Evolutionary conservation across 1,140 invertebrate species (phyloP).

Genomic region (Phortica variegata): DNA sequence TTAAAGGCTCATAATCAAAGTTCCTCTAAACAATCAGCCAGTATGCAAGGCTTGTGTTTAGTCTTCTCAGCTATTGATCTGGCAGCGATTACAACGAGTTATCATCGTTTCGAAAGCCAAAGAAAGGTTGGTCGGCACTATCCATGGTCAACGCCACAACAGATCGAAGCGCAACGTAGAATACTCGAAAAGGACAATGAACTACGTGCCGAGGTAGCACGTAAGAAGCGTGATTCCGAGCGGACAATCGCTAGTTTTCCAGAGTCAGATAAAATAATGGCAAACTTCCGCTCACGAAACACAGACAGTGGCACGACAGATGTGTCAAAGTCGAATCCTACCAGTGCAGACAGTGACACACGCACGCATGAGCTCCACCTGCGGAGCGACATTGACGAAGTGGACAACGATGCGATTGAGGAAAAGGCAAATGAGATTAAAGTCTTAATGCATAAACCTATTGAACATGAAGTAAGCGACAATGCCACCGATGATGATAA

Average conservation of each 20-base stretch:
- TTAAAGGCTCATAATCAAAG: not conserved
- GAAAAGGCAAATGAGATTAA: slow-evolving; percentile 19
- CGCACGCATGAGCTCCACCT: slow-evolving; percentile 29
- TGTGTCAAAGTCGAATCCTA: not conserved
- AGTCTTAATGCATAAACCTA: slow-evolving; percentile 26
- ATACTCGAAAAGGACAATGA: slow-evolving; percentile 33
- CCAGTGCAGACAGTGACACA: not conserved
- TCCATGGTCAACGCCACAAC: slow-evolving; percentile 64
- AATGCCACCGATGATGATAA: slow-evolving; percentile 51
- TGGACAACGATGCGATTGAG: slow-evolving; percentile 43
- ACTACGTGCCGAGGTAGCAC: slow-evolving; percentile 26
- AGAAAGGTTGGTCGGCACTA: slow-evolving; percentile 70
- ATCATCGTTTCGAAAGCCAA: slow-evolving; percentile 75
- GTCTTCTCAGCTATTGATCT: slow-evolving; percentile 67
- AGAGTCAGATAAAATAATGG: slow-evolving; percentile 48
- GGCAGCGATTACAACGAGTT: slow-evolving; percentile 67
- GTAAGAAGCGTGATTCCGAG: slow-evolving; percentile 41
- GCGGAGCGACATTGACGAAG: slow-evolving; percentile 30
- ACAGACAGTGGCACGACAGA: not conserved
- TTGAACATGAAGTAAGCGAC: not conserved
- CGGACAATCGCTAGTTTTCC: slow-evolving; percentile 44
- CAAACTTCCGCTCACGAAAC: slow-evolving; percentile 32
- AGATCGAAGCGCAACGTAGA: slow-evolving; percentile 27
- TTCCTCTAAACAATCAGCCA: slow-evolving; percentile 56
- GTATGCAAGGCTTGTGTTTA: slow-evolving; percentile 66